Conservation (phyloP, 2,888 invertebrate genomes). For the Notodonta dromedarius region DNA sequence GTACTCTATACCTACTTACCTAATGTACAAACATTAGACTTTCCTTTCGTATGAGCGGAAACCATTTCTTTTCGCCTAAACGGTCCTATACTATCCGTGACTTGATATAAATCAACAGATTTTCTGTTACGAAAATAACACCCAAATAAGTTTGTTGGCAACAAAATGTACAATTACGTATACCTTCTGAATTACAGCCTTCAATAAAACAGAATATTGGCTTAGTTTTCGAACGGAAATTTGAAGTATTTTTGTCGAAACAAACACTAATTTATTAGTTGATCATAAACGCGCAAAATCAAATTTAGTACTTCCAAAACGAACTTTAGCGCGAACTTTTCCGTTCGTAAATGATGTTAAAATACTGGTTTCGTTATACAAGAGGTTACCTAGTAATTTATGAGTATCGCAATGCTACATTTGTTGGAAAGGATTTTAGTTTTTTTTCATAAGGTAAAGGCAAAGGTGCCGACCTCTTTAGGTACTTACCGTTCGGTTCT, state of each 20-base stretch:
- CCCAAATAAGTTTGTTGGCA: not conserved
- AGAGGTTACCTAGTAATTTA: conserved; percentile 29
- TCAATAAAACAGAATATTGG: not conserved
- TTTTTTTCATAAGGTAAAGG: conserved; percentile 31
- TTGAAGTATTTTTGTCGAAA: not conserved
- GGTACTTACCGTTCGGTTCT: conserved; percentile 51
- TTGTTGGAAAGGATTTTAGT: conserved; percentile 30
- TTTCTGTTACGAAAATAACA: not conserved
- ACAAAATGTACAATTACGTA: not conserved
- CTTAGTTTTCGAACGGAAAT: not conserved
- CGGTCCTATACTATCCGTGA: no score
- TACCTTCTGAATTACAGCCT: not conserved
- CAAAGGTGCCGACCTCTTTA: conserved; percentile 36
- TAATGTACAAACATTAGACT: not conserved
- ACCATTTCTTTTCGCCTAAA: not conserved
- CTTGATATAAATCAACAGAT: conserved; percentile 1
- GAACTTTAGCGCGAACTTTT: conserved; percentile 3
- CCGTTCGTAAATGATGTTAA: conserved; percentile 13
- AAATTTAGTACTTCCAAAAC: conserved; percentile 2
- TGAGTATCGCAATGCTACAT: conserved; percentile 32
- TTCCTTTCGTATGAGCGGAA: not conserved
- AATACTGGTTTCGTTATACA: conserved; percentile 27
- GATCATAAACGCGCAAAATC: not conserved
- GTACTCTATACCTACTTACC: no score
- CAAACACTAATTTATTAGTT: not conserved